phyloP scores from a whole-genome alignment of 1,140 invertebrate species.

The Lordiphosa collinella region DNA sequence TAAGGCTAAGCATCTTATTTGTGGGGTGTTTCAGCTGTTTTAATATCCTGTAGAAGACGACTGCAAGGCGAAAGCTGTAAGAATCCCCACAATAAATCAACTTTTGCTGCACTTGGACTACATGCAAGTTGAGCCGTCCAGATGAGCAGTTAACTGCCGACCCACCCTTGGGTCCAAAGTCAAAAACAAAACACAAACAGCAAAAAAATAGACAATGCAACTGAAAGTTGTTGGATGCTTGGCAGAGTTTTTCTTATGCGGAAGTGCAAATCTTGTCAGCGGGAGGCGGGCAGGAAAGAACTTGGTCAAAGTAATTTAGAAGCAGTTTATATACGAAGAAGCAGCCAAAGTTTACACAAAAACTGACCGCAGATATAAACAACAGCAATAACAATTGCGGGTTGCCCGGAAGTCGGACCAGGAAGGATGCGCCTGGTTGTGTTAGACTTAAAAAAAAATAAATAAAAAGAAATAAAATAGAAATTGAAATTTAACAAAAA shows the following conservation, averaged over 20 bases:
- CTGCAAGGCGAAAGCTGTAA: constrained; percentile 36
- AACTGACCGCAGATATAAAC: constrained; percentile 42
- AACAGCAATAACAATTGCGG: constrained; percentile 31
- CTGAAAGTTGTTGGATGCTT: constrained; percentile 24
- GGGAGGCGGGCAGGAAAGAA: constrained; percentile 18
- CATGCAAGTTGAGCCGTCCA: not conserved
- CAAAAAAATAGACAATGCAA: constrained; percentile 38
- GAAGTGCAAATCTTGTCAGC: constrained; percentile 52
- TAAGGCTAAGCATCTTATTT: too few species aligned
- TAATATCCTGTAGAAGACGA: not conserved
- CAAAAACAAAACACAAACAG: constrained; percentile 10
- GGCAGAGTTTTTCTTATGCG: constrained; percentile 27
- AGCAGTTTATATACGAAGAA: constrained; percentile 45
- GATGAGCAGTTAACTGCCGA: constrained; percentile 29
- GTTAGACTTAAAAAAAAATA: constrained; percentile 2
- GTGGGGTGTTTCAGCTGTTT: too few species aligned
- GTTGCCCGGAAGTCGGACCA: constrained; percentile 7
- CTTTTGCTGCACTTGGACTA: constrained; percentile 32
- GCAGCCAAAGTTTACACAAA: constrained; percentile 38
- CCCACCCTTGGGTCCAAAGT: not conserved
- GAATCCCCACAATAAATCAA: constrained; percentile 53
- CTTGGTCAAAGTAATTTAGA: constrained; percentile 59
- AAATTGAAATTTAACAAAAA: constrained; percentile 32
- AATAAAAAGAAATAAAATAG: constrained; percentile 10
- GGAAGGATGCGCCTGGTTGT: constrained; percentile 24